Base-by-base conservation (phyloP, 1,140 invertebrate species). In the Heliothis subflexa region DNA sequence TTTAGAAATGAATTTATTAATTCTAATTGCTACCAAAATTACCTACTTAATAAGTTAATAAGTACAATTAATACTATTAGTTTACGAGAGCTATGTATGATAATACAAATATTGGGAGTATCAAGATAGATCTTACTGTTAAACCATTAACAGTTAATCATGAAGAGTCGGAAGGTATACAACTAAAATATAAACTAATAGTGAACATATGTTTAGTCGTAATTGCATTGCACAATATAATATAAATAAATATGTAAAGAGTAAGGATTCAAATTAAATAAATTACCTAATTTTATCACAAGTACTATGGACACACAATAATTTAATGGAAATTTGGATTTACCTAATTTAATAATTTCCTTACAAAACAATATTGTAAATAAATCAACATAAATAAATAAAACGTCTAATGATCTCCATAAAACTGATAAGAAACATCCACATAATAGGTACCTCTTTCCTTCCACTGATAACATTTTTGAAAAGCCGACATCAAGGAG, bases 1-100 rank as follows among this genome's bases (percentile, higher is more conserved):
- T 93, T 90, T 87, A 92, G 86, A 91, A 94, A 93, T 93, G 91
- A 91, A 88, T 94, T 94, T 94, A 94, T 94, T 94, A 94, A 89
- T 88, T 28, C 91, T 93, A 92, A 88, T 86, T 73, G 78, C 91
- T 93, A 93, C 89, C 82, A 85, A 85, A 85, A 84, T 81, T 86
- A 78, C 89, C 88, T 92, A 93, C 86, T 86, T 89, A 87, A 84
- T 87, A 90, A 89, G 89, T 93, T 94, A 93, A 89, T 92, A 82
- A 79, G 61, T 82, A 94, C 93, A 94, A 92, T 90, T 93, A 94
- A 91, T 90, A 88, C 91, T 93, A 94, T 91, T 93, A 90, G 93
- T 92, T 87, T 86, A 93, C 88, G 88, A 92, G 81, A 88, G 79
- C 91, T 93, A 93, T 87, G 79, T 85, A 83, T 78, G 81, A 83